Evolutionary conservation across 2,113 vertebrate species (phyloP), one percentile per base, ranked within the genome.

Genomic region (Hippoglossus stenolepis): DNA sequence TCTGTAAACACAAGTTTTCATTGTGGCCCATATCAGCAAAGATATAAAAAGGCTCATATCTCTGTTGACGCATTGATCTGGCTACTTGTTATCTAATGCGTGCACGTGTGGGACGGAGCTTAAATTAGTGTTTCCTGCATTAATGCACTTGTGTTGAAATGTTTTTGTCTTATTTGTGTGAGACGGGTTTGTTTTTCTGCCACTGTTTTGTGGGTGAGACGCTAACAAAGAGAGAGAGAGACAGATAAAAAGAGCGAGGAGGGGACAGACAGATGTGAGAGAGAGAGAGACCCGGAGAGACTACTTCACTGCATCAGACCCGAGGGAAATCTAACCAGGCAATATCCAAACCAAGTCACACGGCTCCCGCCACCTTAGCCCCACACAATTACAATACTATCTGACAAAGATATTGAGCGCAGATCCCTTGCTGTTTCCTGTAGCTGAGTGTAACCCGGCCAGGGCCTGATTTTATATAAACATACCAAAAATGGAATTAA

Each of bases 351-450:
- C 80, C 87, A 65, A 76, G 83, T 62, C 59, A 17, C 84, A 81
- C 60, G 51, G 85, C 89, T 74, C 82, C 86, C 65, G 83, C 90
- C 85, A 86, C 89, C 85, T 72, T 83, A 77, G 88, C 91, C 90
- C 89, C 83, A 89, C 88, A 91, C 91, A 92, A 93, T 93, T 93
- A 93, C 92, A 91, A 89, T 90, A 87, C 71, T 85, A 91, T 90
- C 90, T 90, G 92, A 94, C 90, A 93, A 75, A 87, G 87, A 93
- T 93, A 93, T 93, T 93, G 90, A 92, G 89, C 77, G 49, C 53
- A 65, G 85, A 85, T 93, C 93, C 91, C 90, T 60, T 83, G 88
- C 75, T 87, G 81, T 77, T 87, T 87, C 86, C 86, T 73, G 70
- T 83, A 69, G 89, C 89, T 83, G 62, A 59, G 38, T 74, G 31